Conservation (phyloP, 1,140 invertebrate species). For the Neotoxoptera formosana region DNA sequence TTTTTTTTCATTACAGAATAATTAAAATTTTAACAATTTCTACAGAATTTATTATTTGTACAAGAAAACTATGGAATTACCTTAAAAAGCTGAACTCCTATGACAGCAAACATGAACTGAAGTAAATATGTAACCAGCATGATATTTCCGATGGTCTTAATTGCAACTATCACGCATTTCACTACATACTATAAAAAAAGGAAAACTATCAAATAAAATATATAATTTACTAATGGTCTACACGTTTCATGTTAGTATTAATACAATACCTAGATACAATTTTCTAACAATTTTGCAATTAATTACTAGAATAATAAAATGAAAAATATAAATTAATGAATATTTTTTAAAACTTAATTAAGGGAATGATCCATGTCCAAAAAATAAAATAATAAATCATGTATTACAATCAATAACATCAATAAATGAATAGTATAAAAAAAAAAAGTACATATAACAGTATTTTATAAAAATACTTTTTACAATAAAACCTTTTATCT, state of each 20-base stretch:
- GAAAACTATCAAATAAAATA: conserved; percentile 60
- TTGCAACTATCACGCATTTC: conserved; percentile 98
- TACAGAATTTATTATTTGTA: background rate
- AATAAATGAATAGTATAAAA: no score
- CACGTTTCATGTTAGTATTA: background rate
- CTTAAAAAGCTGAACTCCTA: conserved; percentile 99
- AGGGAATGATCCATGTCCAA: background rate
- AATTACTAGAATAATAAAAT: background rate
- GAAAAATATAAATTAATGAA: background rate
- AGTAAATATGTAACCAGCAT: conserved; percentile 98
- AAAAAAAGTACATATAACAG: no score
- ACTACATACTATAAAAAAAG: conserved; percentile 87
- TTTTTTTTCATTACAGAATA: conserved; percentile 20
- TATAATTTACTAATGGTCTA: conserved; percentile 30
- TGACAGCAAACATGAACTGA: conserved; percentile 99
- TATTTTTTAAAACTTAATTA: background rate
- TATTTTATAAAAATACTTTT: no score
- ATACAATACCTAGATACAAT: background rate
- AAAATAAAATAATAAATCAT: background rate
- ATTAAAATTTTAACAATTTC: conserved; percentile 18
- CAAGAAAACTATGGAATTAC: conserved; percentile 67
- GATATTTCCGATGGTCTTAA: conserved; percentile 99
- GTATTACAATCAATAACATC: background rate
- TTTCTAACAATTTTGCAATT: background rate
- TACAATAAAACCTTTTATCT: no score